A percentile compares a stretch with the other conserved stretches of the same genome.
Conservation (phyloP, 2,888 invertebrate genomes). For the Torymus texanus region DNA sequence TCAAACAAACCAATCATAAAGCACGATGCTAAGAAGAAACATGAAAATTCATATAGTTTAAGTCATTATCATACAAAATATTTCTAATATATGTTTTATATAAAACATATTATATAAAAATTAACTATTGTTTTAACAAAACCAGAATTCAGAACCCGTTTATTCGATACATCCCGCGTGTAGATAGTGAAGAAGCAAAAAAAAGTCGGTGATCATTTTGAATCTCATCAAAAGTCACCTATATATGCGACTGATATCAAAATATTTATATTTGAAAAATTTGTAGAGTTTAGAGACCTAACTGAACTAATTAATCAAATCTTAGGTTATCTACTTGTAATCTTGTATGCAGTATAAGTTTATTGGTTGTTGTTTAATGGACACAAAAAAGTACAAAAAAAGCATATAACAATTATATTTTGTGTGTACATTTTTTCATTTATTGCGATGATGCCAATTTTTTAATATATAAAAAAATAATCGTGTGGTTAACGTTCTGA, state of each 20-base stretch:
- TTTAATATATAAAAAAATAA: slow-evolving; percentile 28
- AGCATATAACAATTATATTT: slow-evolving; percentile 20
- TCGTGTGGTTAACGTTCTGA: slow-evolving; percentile 65
- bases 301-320: background rate
- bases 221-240: slow-evolving; percentile 19
- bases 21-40: slow-evolving; percentile 56
- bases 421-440: slow-evolving; percentile 37
- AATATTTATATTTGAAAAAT: slow-evolving; percentile 30
- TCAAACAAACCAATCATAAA: slow-evolving; percentile 41
- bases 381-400: slow-evolving; percentile 17
- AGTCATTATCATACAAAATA: slow-evolving; percentile 65
- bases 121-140: slow-evolving; percentile 49
- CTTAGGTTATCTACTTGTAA: slow-evolving; percentile 11
- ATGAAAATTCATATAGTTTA: slow-evolving; percentile 66
- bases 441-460: slow-evolving; percentile 37
- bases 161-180: slow-evolving; percentile 14
- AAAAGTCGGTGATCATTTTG: slow-evolving; percentile 14
- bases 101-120: slow-evolving; percentile 49
- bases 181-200: background rate
- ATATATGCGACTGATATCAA: slow-evolving; percentile 13
- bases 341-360: background rate
- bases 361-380: slow-evolving; percentile 5
- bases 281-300: slow-evolving; percentile 16
- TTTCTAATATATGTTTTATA: slow-evolving; percentile 68
- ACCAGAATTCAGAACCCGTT: background rate